These are phyloP conservation scores for Plagodis pulveraria DNA, from an alignment of 2,888 invertebrate species.

Conservation along the genomic window DNA sequence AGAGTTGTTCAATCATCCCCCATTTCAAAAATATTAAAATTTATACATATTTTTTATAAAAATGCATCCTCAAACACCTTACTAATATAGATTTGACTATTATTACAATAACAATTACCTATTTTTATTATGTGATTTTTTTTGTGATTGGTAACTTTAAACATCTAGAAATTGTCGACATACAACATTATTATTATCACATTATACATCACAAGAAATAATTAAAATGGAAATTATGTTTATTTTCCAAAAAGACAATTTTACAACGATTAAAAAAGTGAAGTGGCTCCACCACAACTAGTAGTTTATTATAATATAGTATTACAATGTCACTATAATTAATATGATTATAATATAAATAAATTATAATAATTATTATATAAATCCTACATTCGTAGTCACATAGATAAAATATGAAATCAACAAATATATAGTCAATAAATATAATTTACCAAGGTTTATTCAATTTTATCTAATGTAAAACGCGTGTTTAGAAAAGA, in stretches of 20 bases:
- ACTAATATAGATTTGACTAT: slow-evolving; percentile 4
- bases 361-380: no score
- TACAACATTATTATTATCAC: slow-evolving; percentile 16
- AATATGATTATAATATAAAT: no score
- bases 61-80: slow-evolving; percentile 13
- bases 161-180: background rate
- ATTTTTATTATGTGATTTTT: slow-evolving; percentile 1
- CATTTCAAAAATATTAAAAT: background rate
- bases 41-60: background rate
- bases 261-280: background rate
- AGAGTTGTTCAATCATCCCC: background rate
- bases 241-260: background rate
- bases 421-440: no score
- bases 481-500: no score
- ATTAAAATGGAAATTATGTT: background rate
- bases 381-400: no score
- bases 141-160: slow-evolving; percentile 17
- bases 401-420: no score
- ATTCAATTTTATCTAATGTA: no score
- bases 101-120: slow-evolving; percentile 10
- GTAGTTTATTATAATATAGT: no score
- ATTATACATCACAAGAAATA: slow-evolving; percentile 18
- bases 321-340: no score
- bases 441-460: no score
- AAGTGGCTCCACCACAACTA: no score